Base-by-base conservation (phyloP, 2,113 vertebrate species). In the Eolophus roseicapilla region DNA sequence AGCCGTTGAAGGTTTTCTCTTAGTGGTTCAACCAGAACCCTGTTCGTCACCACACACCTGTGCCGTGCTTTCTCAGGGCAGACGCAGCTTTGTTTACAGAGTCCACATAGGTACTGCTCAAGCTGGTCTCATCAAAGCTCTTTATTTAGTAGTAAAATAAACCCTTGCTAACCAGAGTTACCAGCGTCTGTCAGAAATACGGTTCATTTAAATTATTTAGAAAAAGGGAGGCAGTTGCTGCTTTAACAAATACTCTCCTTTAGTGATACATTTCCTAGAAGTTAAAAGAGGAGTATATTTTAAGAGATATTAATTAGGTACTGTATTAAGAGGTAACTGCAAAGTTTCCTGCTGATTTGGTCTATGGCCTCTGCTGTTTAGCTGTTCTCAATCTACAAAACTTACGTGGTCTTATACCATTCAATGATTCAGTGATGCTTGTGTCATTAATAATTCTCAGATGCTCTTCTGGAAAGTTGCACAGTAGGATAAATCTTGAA, bases 1-100 rank as follows among this genome's bases (percentile, higher is more conserved):
- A 23, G 33, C 11, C 47, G 5, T 24, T 43, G 64, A 39, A 69
- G 47, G 7, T 50, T 64, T 80, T 86, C 44, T 69, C 9, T 63
- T 15, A 35, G 37, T 29, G 49, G 33, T 49, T 89, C n/a, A 89
- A 67, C 19, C 21, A 73, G 77, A 71, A 19, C 13, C 17, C 17
- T 74, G 50, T 55, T 89, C 0, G 0, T 67, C 63, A 84, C 19
- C 39, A 35, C 33, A 47, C 21, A 53, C 21, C 17, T 0, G 0
- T 47, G 35, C 16, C 4, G 7, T 57, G 52, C 62, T 85, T 88
- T 77, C 46, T 80, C 15, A 11, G n/a, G 50, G 67, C 44, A 55
- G 41, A 25, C 8, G 41, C 24, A 65, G 24, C 23, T 77, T 49
- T 69, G 31, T 62, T 91, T 83, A 29, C 10, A 44, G 13, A 81